Percentiles rank a stretch among this genome's conserved stretches.
Evolutionary conservation across 2,888 invertebrate species (phyloP).

Genomic region (Noctua fimbriata): DNA sequence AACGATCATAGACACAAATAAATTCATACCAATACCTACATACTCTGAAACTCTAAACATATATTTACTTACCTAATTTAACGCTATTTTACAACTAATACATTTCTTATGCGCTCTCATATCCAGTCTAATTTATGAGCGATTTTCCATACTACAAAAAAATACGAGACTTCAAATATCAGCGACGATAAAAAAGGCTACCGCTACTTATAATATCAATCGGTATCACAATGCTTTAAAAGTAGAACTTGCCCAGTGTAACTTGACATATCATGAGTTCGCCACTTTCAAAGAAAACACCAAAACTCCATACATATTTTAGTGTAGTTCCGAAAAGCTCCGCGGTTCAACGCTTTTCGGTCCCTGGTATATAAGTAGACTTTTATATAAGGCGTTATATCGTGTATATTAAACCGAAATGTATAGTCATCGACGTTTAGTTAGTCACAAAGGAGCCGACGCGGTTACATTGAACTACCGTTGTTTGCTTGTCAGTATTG

Average conservation of each 20-base stretch:
- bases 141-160: slow-evolving; percentile 57
- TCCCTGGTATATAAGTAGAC: slow-evolving; percentile 34
- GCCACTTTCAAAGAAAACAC: slow-evolving; percentile 10
- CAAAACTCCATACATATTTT: not conserved
- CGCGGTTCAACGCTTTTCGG: slow-evolving; percentile 24
- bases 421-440: slow-evolving; percentile 63
- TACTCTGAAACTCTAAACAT: slow-evolving; percentile 10
- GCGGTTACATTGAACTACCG: slow-evolving; percentile 77
- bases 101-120: slow-evolving; percentile 58
- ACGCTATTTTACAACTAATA: slow-evolving; percentile 60
- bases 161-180: slow-evolving; percentile 48
- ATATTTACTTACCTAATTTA: slow-evolving; percentile 63
- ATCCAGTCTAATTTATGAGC: slow-evolving; percentile 51
- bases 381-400: slow-evolving; percentile 64
- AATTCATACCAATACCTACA: slow-evolving; percentile 10
- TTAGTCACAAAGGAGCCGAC: slow-evolving; percentile 66
- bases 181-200: slow-evolving; percentile 50
- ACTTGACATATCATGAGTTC: slow-evolving; percentile 4
- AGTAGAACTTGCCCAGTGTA: not conserved
- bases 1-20: slow-evolving; percentile 9
- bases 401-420: slow-evolving; percentile 53
- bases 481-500: slow-evolving; percentile 78
- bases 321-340: not conserved
- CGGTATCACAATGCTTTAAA: slow-evolving; percentile 55
- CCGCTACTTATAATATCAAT: slow-evolving; percentile 61